These are phyloP conservation scores for Potamarius usumacintae DNA, from an alignment of 2,113 vertebrate genomes.

Conservation along the genomic window DNA sequence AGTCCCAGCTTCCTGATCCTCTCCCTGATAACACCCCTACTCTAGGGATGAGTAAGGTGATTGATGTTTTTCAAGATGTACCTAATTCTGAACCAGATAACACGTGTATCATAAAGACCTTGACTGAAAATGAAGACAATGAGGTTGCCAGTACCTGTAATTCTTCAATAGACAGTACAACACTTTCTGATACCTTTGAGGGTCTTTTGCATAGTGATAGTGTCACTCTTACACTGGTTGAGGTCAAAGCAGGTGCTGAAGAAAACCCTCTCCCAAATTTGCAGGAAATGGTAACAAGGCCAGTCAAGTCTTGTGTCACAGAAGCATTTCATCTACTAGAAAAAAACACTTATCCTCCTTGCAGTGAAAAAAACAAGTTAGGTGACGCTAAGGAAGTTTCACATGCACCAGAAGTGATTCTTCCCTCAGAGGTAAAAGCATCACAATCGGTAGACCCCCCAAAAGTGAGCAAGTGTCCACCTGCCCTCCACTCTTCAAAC, in stretches of 20 bases:
- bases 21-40: neutral
- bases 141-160: constrained; percentile 18
- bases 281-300: neutral
- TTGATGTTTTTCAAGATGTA: constrained; percentile 25
- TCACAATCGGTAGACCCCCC: neutral
- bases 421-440: constrained; percentile 5
- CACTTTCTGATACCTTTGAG: constrained; percentile 67
- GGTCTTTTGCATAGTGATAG: constrained; percentile 66
- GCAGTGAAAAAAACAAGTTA: neutral
- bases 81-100: constrained; percentile 46
- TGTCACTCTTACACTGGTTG: constrained; percentile 76
- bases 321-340: neutral
- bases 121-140: constrained; percentile 41
- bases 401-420: neutral
- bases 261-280: constrained; percentile 43
- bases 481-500: neutral
- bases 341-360: neutral
- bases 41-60: neutral
- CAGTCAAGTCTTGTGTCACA: neutral
- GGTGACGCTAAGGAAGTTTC: neutral
- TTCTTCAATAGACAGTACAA: constrained; percentile 62
- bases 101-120: constrained; percentile 43
- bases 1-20: neutral
- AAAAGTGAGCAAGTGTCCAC: neutral
- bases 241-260: constrained; percentile 60